Evolutionary conservation across 2,797 vertebrate genomes (phyloP).

Genomic region (Galagoides demidoff): DNA sequence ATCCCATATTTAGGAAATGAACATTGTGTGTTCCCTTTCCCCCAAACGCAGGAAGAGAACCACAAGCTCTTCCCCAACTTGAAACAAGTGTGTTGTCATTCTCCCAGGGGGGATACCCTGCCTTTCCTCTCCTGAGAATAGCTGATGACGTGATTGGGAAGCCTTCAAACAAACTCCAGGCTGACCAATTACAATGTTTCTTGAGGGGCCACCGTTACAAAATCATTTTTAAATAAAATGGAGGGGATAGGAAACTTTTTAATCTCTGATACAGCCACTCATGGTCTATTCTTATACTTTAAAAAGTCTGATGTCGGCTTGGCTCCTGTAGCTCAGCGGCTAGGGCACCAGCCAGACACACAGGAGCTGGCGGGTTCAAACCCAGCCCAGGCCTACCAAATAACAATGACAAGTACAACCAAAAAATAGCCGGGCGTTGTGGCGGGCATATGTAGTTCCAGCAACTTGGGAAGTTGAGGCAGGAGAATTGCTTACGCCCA

Average conservation of each 20-base stretch:
- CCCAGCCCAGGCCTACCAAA: no score
- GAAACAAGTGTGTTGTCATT: constrained; percentile 85
- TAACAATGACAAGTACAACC: no score
- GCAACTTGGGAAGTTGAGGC: no score
- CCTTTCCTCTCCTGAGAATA: constrained; percentile 88
- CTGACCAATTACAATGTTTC: constrained; percentile 65
- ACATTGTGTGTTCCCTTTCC: constrained; percentile 87
- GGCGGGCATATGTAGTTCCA: no score
- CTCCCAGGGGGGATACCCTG: constrained; percentile 78
- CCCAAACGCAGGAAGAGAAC: constrained; percentile 80
- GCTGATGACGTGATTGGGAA: constrained; percentile 82
- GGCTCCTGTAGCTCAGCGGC: no score
- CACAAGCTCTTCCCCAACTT: constrained; percentile 82
- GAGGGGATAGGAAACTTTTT: not conserved
- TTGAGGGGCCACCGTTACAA: constrained; percentile 3
- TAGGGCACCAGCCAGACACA: no score
- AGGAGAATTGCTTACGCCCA: no score
- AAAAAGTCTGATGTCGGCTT: not conserved
- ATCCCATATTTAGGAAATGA: constrained; percentile 85
- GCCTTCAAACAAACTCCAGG: constrained; percentile 40
- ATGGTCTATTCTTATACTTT: not conserved
- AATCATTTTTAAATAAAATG: constrained; percentile 39
- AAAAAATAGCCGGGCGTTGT: no score
- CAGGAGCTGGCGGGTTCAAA: no score
- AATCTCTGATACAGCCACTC: not conserved